Evolutionary conservation across 2,797 vertebrate genomes (phyloP), one percentile per base, ranked within the genome.

Genomic region (Sphenodon punctatus): DNA sequence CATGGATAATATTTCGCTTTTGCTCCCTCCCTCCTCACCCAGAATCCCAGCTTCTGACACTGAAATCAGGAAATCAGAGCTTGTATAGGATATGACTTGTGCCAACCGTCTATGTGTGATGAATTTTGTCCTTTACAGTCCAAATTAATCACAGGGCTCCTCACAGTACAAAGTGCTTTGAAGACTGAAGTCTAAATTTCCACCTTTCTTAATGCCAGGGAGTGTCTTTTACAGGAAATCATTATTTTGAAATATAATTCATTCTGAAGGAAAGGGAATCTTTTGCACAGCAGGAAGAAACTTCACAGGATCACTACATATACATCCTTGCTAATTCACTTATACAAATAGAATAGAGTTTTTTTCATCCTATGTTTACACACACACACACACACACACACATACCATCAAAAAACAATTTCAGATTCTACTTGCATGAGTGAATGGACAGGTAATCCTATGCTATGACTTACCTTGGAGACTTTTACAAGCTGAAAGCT

Each of bases 401-500:
- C 9, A 8, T 79, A 49, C 36, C 43, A 32, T 58, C 38, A 75
- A 39, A 75, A 39, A 73, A 30, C 19, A 77, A 6, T 4, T 73
- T 77, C 42, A 68, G 60, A 67, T 16, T 86, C 11, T 81, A 20
- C 82, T 92, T 88, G 55, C 79, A 64, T 81, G 85, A 88, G 30
- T 74, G 59, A 92, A 93, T 80, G 82, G 80, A 56, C 48, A 87
- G 79, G 59, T 1, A 12, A 87, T 51, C 83, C 39, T 84, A 55
- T 80, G 48, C 69, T 51, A 41, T 90, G 82, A 80, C 90, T 94
- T 93, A 89, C 85, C 71, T 90, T 89, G 88, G 85, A 92, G 90
- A 95, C 69, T 94, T 94, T 88, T 87, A 86, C 66, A 89, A 87
- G 69, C 71, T 93, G 69, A 91, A 95, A 91, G 75, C 73, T 92